Conservation (phyloP, 2,888 invertebrate genomes). For the Clostera curtula region DNA sequence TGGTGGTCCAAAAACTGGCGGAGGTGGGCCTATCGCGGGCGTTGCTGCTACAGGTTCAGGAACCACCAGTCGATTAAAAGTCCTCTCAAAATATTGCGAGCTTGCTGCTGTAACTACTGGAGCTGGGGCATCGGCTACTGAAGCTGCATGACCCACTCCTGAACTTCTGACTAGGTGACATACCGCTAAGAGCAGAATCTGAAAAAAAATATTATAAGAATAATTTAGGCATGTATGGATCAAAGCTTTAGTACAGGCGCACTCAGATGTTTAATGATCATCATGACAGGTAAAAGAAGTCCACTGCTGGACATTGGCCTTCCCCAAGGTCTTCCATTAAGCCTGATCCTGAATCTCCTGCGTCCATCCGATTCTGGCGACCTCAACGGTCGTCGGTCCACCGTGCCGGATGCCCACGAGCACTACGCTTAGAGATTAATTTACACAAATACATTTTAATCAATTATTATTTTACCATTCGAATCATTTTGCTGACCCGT, state of each 20-base stretch:
- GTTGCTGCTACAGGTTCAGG: conserved; percentile 22
- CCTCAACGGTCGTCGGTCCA: too few relatives aligned
- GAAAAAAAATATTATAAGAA: conserved; percentile 24
- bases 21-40: conserved; percentile 15
- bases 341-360: too few relatives aligned
- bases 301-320: too few relatives aligned
- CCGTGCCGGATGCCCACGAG: too few relatives aligned
- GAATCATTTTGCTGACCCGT: conserved; percentile 48
- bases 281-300: too few relatives aligned
- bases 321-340: too few relatives aligned
- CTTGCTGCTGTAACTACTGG: conserved; percentile 79
- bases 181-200: conserved; percentile 42
- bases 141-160: conserved; percentile 32
- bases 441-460: conserved; percentile 5
- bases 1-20: too few relatives aligned
- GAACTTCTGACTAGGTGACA: conserved; percentile 43
- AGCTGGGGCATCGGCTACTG: conserved; percentile 50
- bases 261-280: too few relatives aligned
- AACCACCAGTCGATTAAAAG: conserved; percentile 71
- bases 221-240: too few relatives aligned
- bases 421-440: too few relatives aligned
- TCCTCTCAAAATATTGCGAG: conserved; percentile 80
- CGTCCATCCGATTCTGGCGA: too few relatives aligned
- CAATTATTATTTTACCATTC: conserved; percentile 34
- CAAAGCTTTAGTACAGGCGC: too few relatives aligned